Conservation (phyloP, 2,888 invertebrate genomes). For the Leptopilina drosophilae region DNA sequence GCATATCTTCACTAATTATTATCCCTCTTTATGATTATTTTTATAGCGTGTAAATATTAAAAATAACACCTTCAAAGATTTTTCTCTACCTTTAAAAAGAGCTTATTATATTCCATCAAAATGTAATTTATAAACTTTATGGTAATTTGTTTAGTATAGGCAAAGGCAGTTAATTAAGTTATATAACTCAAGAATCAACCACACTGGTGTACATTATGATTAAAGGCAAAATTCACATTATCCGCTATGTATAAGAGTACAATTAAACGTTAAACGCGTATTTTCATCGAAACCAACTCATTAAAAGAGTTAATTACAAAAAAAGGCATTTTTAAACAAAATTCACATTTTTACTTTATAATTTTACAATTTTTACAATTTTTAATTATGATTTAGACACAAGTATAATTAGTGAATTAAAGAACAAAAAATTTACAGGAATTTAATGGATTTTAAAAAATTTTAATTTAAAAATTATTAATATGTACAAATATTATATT, state of each 20-base stretch:
- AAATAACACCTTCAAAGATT: conserved; percentile 35
- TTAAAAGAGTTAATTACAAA: background rate
- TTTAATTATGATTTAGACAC: no score
- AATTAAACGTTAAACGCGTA: background rate
- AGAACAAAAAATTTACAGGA: no score
- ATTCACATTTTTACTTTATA: no score
- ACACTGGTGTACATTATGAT: background rate
- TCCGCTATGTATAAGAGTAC: background rate
- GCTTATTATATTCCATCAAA: conserved; percentile 19
- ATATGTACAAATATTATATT: no score
- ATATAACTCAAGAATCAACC: background rate
- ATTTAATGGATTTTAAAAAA: no score
- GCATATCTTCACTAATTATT: conserved; percentile 21
- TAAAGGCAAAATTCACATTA: conserved; percentile 2
- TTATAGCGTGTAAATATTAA: conserved; percentile 32
- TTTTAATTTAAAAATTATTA: no score
- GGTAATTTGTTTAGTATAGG: conserved; percentile 14
- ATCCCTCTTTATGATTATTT: conserved; percentile 30
- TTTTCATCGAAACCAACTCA: background rate
- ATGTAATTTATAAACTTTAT: conserved; percentile 26
- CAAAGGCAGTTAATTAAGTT: conserved; percentile 26
- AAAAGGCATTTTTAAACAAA: background rate
- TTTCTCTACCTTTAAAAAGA: conserved; percentile 11
- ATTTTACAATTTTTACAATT: no score
- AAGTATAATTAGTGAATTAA: no score